Conservation (phyloP, 2,888 invertebrate species). For the Ametastegia equiseti region DNA sequence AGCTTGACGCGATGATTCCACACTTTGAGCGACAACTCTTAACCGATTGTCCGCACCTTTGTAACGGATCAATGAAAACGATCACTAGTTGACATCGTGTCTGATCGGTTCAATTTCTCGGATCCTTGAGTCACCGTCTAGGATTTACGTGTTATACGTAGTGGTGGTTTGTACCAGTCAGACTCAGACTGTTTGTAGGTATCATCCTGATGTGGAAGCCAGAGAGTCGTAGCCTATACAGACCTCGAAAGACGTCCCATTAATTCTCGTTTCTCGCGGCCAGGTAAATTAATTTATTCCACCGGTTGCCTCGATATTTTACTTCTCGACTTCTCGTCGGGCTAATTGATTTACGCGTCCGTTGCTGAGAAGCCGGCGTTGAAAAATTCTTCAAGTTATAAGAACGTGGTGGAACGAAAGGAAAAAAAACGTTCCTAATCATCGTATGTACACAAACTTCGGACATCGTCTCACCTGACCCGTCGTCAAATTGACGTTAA, state of each 20-base stretch:
- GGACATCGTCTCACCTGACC: background rate
- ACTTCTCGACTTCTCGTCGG: slow-evolving; percentile 27
- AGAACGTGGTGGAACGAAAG: background rate
- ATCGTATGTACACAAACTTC: background rate
- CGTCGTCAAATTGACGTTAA: background rate
- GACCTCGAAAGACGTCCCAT: slow-evolving; percentile 44
- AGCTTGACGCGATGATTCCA: slow-evolving; percentile 8
- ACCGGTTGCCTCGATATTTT: slow-evolving; percentile 36
- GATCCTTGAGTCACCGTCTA: background rate
- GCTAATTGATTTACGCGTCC: slow-evolving; percentile 43
- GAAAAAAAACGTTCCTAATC: background rate
- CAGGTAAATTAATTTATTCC: slow-evolving; percentile 43
- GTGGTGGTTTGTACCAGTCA: background rate
- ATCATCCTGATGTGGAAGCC: slow-evolving; percentile 24
- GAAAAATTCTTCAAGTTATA: slow-evolving; percentile 2
- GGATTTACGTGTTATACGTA: background rate
- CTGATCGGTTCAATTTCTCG: slow-evolving; percentile 4
- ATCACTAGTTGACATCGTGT: slow-evolving; percentile 2
- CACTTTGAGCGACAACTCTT: background rate
- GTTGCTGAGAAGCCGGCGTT: background rate
- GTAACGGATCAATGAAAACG: slow-evolving; percentile 22
- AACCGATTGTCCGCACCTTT: background rate
- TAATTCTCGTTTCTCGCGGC: slow-evolving; percentile 42
- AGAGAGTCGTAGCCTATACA: slow-evolving; percentile 27
- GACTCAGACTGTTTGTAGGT: background rate